Evolutionary conservation across 2,888 invertebrate genomes (phyloP).

Genomic region (Lysandra coridon): DNA sequence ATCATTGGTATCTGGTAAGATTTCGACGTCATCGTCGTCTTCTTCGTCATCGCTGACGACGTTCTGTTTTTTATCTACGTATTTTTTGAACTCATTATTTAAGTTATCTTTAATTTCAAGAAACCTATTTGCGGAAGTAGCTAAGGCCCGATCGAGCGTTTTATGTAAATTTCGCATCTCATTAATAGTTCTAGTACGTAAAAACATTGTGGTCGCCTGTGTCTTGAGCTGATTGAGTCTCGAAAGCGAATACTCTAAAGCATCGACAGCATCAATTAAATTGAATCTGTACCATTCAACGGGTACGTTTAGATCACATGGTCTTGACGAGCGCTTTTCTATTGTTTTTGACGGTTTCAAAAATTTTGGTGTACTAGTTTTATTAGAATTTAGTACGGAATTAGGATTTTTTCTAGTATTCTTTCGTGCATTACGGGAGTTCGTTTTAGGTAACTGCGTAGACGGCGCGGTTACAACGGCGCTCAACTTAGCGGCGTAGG

Average conservation of each 20-base stretch:
- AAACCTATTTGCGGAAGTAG: conserved; percentile 76
- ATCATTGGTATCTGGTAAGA: conserved; percentile 62
- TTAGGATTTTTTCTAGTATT: conserved; percentile 43
- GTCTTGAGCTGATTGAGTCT: conserved; percentile 76
- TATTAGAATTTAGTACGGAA: conserved; percentile 18
- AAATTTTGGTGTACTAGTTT: conserved; percentile 39
- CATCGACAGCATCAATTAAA: conserved; percentile 77
- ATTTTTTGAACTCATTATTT: conserved; percentile 76
- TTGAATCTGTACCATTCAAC: conserved; percentile 82
- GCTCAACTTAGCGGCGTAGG: conserved; percentile 67
- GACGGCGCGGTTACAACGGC: conserved; percentile 47
- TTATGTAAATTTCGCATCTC: conserved; percentile 79
- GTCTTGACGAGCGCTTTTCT: conserved; percentile 42
- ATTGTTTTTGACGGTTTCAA: conserved; percentile 36
- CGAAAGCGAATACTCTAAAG: conserved; percentile 78
- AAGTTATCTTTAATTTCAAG: conserved; percentile 78
- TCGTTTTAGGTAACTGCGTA: conserved; percentile 38
- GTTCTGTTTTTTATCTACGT: conserved; percentile 61
- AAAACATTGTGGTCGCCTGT: conserved; percentile 65
- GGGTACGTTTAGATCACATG: conserved; percentile 64
- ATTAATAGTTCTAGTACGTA: conserved; percentile 67
- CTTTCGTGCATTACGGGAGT: conserved; percentile 32
- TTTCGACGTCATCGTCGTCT: conserved; percentile 70
- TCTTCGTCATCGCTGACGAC: conserved; percentile 64
- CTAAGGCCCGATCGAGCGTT: conserved; percentile 76